Base-by-base conservation (phyloP, 2,888 invertebrate species). In the Dryococelus australis region DNA sequence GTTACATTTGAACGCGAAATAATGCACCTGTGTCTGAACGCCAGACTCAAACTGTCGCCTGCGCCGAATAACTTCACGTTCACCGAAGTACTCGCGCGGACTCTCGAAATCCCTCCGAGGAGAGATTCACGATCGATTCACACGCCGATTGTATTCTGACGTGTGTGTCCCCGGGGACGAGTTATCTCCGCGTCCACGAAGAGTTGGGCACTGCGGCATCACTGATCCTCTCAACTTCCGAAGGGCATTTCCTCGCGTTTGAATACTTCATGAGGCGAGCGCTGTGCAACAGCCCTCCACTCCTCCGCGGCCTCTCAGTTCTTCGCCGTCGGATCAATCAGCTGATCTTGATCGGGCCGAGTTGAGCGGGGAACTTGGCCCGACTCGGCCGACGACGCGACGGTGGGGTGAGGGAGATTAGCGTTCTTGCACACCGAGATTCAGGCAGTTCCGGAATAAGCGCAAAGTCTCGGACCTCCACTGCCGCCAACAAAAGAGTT, bases 251-350 rank as follows among this genome's bases (percentile, higher is more conserved):
- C 65, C 65, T 65, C 65, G n/a, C 65, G 65, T 65, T 65, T 65
- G 65, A 65, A 65, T 65, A 65, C 65, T 65, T 65, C 65, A 65
- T 65, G 65, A 65, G 24, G 65, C n/a, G 65, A 65, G 65, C 65
- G n/a, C 65, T 16, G 65, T 5, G 13, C 24, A 65, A 0, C 65
- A 10, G 12, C 24, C 24, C 65, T 20, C 65, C 65, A 2, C 65
- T 20, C 65, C 65, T 20, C 51, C 51, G 8, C 51, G 8, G 20
- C 51, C 51, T 12, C 47, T 16, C 24, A 24, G 13, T 65, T 65
- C 65, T 65, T 65, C 65, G 65, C 65, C 13, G 65, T n/a, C 65
- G 65, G 65, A 65, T 65, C 65, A 65, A 65, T 65, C 65, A 65
- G 65, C 65, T 65, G 65, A 65, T 65, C 65, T n/a, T 20, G 65